Base-by-base conservation (phyloP, 2,888 invertebrate genomes). In the Meloe dianella region DNA sequence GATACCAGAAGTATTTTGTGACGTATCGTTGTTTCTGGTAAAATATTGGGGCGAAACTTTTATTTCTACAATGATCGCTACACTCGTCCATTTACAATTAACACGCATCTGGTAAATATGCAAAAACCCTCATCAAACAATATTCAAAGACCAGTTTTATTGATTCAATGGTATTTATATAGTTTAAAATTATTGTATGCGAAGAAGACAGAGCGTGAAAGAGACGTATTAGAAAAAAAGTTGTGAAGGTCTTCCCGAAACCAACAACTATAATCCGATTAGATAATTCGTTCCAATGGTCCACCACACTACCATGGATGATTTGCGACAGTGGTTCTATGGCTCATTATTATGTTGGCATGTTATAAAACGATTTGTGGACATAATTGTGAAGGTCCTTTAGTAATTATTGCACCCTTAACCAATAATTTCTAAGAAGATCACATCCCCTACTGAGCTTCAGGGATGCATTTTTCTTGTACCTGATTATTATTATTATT, bases 391-490 rank as follows among this genome's bases (percentile, higher is more conserved):
- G 64, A 71, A 69, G 68, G 72, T 64, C 70, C 60, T 62, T 64
- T 51, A 8, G 69, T 71, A 63, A 73, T 73, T 66, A 71, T 72
- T 64, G 71, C 69, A 70, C 66, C 70, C 69, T 68, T 63, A 72
- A 29, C 54, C 30, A 12, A 30, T 32, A 22, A 17, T 22, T 62
- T 62, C 62, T 12, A 8, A 24, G 56, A 62, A 62, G 8, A 20
- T 30, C 24, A 27, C 51, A 24, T 24, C 47, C 20, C 47, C 47
- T 47, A 47, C 10, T 8, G 47, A 2, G 47, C 20, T 20, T 47
- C 47, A 47, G 47, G 47, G 47, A 6, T 47, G 47, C 20, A 47
- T 20, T 8, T 10, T 20, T 8, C 9, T 9, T 20, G 20, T 47
- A 20, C 7, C 20, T 10, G 2, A n/a, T 47, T 47, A 3, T 22